phyloP scores from a whole-genome alignment of 1,140 invertebrate genomes.

The Diachasma alloeum region DNA sequence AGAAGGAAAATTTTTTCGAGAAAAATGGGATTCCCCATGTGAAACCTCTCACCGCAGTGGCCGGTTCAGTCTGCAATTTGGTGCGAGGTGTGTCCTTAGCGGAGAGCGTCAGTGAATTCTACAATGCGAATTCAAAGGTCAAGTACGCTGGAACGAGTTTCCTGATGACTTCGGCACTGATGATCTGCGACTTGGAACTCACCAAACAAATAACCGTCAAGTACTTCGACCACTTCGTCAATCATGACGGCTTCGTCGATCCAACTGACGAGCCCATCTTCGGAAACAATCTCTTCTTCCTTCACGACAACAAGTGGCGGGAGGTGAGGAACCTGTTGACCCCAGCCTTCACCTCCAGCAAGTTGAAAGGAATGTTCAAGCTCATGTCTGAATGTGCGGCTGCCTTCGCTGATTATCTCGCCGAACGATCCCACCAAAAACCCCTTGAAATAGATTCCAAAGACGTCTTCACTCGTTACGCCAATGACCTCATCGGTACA shows the following conservation, averaged over 20 bases:
- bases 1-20: not conserved
- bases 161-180: conserved; percentile 62
- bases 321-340: conserved; percentile 43
- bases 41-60: too few relatives aligned
- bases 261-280: conserved; percentile 8
- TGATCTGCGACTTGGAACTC: conserved; percentile 53
- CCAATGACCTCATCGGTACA: conserved; percentile 40
- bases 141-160: conserved; percentile 61
- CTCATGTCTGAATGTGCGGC: conserved; percentile 40
- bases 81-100: not conserved
- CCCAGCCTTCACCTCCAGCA: conserved; percentile 47
- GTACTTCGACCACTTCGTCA: not conserved
- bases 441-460: conserved; percentile 17
- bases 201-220: not conserved
- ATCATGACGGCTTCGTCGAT: not conserved
- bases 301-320: conserved; percentile 42
- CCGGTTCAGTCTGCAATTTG: not conserved
- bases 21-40: not conserved
- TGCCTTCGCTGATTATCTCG: conserved; percentile 33
- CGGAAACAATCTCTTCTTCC: conserved; percentile 19
- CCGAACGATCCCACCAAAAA: not conserved
- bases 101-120: not conserved
- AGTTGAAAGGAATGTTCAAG: conserved; percentile 42
- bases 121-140: not conserved
- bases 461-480: conserved; percentile 38